phyloP scores from a whole-genome alignment of 1,140 invertebrate species.

The Grapholita molesta region DNA sequence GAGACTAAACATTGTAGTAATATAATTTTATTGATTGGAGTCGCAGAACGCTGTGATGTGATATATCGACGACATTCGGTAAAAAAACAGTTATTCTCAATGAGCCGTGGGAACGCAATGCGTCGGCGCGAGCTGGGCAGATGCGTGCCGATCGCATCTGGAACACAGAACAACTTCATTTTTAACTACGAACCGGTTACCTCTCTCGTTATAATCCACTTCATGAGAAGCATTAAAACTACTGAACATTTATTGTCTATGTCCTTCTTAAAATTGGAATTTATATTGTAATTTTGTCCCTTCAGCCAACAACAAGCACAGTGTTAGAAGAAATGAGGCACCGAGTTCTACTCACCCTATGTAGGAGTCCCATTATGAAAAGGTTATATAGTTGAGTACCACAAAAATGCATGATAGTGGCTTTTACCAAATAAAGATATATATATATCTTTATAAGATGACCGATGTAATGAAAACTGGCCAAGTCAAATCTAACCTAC shows the following conservation, averaged over 20 bases:
- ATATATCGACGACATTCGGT: conserved; percentile 35
- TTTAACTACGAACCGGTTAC: conserved; percentile 43
- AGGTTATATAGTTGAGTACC: too few relatives aligned
- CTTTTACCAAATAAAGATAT: too few relatives aligned
- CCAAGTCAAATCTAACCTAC: too few relatives aligned
- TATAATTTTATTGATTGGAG: not conserved
- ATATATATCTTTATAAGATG: too few relatives aligned
- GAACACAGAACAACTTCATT: conserved; percentile 43
- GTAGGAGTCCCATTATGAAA: too few relatives aligned
- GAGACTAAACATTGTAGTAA: not conserved
- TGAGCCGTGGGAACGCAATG: conserved; percentile 59
- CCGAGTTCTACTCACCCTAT: too few relatives aligned
- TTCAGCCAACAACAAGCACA: too few relatives aligned
- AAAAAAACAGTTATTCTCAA: conserved; percentile 47
- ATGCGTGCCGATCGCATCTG: conserved; percentile 40
- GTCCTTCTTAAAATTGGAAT: not conserved
- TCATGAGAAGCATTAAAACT: not conserved
- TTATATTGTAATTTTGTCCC: too few relatives aligned
- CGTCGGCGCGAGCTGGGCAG: conserved; percentile 21
- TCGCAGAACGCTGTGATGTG: not conserved
- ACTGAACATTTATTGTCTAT: not conserved
- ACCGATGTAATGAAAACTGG: too few relatives aligned
- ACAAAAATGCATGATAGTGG: too few relatives aligned
- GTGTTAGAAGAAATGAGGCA: too few relatives aligned
- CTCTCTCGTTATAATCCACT: conserved; percentile 34